Evolutionary conservation across 2,888 invertebrate species (phyloP).

Genomic region (Crematogaster levior): DNA sequence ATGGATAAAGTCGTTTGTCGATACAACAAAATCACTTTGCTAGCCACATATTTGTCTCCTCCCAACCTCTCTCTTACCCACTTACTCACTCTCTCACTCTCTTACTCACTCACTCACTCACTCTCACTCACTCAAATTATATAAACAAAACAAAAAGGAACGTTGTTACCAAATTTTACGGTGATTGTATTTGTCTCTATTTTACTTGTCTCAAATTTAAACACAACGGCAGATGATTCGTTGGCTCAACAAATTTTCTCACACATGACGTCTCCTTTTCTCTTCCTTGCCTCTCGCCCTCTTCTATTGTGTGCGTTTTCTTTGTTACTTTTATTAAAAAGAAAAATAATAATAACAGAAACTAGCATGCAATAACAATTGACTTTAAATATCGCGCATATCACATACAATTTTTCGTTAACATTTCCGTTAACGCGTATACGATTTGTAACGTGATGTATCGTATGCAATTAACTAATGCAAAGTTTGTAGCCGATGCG

Average conservation of each 20-base stretch:
- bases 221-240: constrained; percentile 47
- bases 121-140: constrained; percentile 37
- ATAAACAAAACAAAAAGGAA: constrained; percentile 42
- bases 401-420: constrained; percentile 28
- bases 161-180: not conserved
- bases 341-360: not conserved
- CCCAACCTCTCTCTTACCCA: not conserved
- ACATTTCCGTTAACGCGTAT: not conserved
- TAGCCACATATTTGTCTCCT: not conserved
- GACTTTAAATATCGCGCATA: constrained; percentile 11
- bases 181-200: constrained; percentile 36
- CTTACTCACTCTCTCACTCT: not conserved
- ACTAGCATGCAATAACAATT: constrained; percentile 27
- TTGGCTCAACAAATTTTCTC: constrained; percentile 56
- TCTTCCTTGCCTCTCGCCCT: constrained; percentile 36
- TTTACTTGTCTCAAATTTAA: constrained; percentile 54
- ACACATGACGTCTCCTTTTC: constrained; percentile 8
- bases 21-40: constrained; percentile 58
- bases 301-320: not conserved
- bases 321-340: not conserved
- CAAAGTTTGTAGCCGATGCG: constrained; percentile 35
- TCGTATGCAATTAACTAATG: constrained; percentile 21
- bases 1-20: constrained; percentile 50
- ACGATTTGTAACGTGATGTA: constrained; percentile 8
- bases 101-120: not conserved